phyloP scores from a whole-genome alignment of 2,888 invertebrate species.

The Drosophila nigritarsus region DNA sequence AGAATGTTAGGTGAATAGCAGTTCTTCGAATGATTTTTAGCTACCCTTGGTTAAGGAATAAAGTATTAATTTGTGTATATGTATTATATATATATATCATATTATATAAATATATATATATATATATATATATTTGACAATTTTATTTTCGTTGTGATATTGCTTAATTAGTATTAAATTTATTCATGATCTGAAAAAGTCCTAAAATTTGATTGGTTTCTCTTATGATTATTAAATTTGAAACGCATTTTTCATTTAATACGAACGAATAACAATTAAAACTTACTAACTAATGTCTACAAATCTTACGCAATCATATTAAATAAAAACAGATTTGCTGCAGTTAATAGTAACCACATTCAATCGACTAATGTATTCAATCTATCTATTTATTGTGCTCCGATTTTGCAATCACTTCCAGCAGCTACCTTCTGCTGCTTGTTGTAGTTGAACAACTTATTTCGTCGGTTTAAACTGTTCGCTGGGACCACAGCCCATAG shows the following conservation, averaged over 20 bases:
- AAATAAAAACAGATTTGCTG: background rate
- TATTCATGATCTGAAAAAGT: background rate
- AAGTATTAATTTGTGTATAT: background rate
- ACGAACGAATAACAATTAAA: background rate
- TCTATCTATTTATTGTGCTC: background rate
- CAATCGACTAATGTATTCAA: background rate
- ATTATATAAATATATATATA: background rate
- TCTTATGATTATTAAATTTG: background rate
- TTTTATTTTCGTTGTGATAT: background rate
- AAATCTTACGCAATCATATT: background rate
- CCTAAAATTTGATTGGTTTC: background rate
- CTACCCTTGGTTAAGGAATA: background rate
- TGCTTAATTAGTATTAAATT: background rate
- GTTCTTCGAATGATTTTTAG: background rate
- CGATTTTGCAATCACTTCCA: conserved; percentile 10
- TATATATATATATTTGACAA: background rate
- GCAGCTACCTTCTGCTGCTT: conserved; percentile 4
- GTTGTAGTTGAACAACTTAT: conserved; percentile 17
- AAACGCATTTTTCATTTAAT: background rate
- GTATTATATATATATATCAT: too few species aligned
- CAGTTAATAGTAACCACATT: background rate
- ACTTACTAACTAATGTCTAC: background rate
- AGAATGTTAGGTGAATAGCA: background rate
- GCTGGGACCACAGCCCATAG: conserved; percentile 26
- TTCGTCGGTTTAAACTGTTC: conserved; percentile 21